phyloP scores from a whole-genome alignment of 2,888 invertebrate species.

The Calliphora vomitoria region DNA sequence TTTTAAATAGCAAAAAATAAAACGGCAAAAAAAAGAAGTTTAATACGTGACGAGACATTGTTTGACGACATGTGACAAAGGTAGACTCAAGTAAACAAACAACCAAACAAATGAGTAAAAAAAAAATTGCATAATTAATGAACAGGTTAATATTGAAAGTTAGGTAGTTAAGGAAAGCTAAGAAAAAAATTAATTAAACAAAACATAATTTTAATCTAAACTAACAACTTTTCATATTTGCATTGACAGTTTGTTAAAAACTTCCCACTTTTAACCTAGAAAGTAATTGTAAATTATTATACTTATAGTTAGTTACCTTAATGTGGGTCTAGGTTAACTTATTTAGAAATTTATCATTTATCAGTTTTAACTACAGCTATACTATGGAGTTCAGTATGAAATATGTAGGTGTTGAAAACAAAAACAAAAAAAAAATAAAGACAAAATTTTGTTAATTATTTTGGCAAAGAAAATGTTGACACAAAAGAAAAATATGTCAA shows the following conservation, averaged over 20 bases:
- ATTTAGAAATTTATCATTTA: conserved; percentile 7
- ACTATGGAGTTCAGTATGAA: not conserved
- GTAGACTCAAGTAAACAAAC: not conserved
- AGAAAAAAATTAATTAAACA: conserved; percentile 3
- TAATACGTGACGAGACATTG: conserved; percentile 67
- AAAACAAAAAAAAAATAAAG: conserved; percentile 57
- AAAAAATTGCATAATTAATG: conserved; percentile 45
- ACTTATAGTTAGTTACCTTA: conserved; percentile 1
- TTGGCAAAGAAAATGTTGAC: not conserved
- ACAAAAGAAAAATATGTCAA: conserved; percentile 4
- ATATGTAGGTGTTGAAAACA: conserved; percentile 19
- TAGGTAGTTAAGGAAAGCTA: not conserved
- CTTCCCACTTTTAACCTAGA: conserved; percentile 58
- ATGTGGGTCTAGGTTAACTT: conserved; percentile 45
- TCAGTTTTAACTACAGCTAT: not conserved
- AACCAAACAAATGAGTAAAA: conserved; percentile 40
- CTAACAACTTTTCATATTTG: not conserved
- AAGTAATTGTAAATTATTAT: conserved; percentile 25
- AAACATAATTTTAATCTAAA: conserved; percentile 6
- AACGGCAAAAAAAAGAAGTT: conserved; percentile 25
- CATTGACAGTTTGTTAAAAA: not conserved
- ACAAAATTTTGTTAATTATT: conserved; percentile 41
- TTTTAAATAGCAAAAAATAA: conserved; percentile 50
- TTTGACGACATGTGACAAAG: conserved; percentile 28
- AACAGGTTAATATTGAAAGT: conserved; percentile 31